Conservation (phyloP, 2,888 invertebrate genomes). For the Drosophila fulvimacula region DNA sequence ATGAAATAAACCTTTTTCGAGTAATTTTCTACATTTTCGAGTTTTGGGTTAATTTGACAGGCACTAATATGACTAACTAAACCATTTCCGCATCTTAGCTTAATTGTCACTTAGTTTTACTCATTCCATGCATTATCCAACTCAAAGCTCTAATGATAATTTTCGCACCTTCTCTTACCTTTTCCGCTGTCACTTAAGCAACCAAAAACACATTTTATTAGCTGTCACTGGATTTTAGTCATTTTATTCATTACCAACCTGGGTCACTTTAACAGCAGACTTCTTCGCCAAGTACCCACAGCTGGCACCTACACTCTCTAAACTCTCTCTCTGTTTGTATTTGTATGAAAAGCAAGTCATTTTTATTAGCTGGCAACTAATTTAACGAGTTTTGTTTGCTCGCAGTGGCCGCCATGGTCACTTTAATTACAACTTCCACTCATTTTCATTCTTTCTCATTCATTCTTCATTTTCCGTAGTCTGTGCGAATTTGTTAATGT, state of each 20-base stretch:
- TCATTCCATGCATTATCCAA: not conserved
- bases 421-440: not conserved
- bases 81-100: not conserved
- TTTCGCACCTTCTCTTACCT: not conserved
- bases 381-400: not conserved
- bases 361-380: not conserved
- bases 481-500: conserved; percentile 2
- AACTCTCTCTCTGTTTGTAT: not conserved
- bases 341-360: conserved; percentile 1
- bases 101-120: not conserved
- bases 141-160: not conserved
- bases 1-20: not conserved
- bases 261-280: not conserved
- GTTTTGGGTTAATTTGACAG: not conserved
- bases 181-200: not conserved
- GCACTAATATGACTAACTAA: conserved; percentile 3
- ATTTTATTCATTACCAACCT: not conserved
- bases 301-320: not conserved
- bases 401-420: not conserved
- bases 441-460: too few relatives aligned
- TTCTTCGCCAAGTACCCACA: not conserved
- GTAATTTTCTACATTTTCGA: not conserved
- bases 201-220: not conserved
- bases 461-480: not conserved
- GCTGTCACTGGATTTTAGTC: not conserved